Evolutionary conservation across 2,113 vertebrate species (phyloP), one percentile per base, ranked within the genome.

Genomic region (Plestiodon gilberti): DNA sequence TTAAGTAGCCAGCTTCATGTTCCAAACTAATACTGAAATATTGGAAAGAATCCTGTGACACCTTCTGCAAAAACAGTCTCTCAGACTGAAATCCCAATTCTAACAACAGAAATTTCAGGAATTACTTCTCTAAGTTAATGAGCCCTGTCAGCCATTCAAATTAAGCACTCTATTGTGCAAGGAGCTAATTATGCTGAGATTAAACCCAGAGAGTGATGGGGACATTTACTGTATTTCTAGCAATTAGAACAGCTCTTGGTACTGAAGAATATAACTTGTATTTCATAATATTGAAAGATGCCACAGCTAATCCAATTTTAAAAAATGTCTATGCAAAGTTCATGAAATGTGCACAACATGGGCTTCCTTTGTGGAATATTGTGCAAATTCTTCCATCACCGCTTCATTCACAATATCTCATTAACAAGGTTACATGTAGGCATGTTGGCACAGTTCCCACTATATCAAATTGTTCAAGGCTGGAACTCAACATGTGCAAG

Each of bases 151-250:
- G 95, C 91, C 90, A 95, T 96, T 96, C 95, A 97, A 96, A 97
- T 96, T 96, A 96, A 96, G 96, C 92, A 95, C 89, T 95, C 94
- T 95, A 96, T 96, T 96, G 95, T 97, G 92, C 94, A 95, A 96
- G 92, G 89, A 95, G 95, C 95, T 96, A 97, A 97, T 97, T 96
- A 96, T 92, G 92, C 93, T 91, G 94, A 95, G 94, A 96, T 96
- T 95, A 96, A 96, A 94, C 90, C 87, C 86, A 93, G 95, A 96
- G 95, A 96, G 90, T 93, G 94, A 96, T 93, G 94, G 93, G 93
- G 94, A 92, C 91, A 93, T 95, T 95, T 93, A 95, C 93, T 95
- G 89, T 94, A 95, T 92, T 96, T 95, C 89, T 89, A 87, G 92
- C 93, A 95, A 96, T 95, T 93, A 94, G 74, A 92, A 89, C 88